Evolutionary conservation across 35 echinoderm and acorn worm genomes (phyloP), one percentile per base, ranked within the genome.

Genomic region (Diadema setosum): DNA sequence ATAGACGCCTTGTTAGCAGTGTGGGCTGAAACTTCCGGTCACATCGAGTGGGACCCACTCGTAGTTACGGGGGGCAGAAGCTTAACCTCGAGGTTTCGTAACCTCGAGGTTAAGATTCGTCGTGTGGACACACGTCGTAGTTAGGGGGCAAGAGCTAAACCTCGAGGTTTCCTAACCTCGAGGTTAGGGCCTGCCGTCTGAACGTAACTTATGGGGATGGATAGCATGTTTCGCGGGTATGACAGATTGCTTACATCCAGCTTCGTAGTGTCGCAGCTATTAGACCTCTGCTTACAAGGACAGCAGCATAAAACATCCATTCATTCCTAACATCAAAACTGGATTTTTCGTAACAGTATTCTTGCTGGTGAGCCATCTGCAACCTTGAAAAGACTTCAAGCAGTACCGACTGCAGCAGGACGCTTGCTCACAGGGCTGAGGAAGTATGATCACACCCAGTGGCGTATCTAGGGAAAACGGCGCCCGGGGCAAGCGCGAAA

Each of bases 311-410:
- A 37, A 26, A 26, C 5, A 49, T 91, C 24, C 88, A 90, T 43
- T 81, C 88, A 14, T 70, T 84, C 42, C 50, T 91, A 2, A 29
- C 81, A 6, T 91, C 88, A 2, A 42, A 65, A 27, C 43, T 91
- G 17, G 81, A 91, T 45, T 91, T 32, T 43, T n/a, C 84, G 88
- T 63, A 91, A 91, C 81, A 84, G 81, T 91, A 41, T 84, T 2
- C 63, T 91, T 33, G 35, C 31, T 45, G 81, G 81, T 11, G 39
- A 84, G 9, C 88, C 81, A 32, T n/a, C 64, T 7, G 9, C 27
- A 30, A 41, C 37, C 1, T 46, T 91, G 52, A 33, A 81, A 17
- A 57, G 39, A 82, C 80, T 90, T 52, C 88, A 90, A 70, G 44
- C 33, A 57, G 33, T 90, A 35, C 88, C 65, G 29, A 90, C 82